Conservation (phyloP, 2,797 vertebrate genomes). For the Podarcis siculus region DNA sequence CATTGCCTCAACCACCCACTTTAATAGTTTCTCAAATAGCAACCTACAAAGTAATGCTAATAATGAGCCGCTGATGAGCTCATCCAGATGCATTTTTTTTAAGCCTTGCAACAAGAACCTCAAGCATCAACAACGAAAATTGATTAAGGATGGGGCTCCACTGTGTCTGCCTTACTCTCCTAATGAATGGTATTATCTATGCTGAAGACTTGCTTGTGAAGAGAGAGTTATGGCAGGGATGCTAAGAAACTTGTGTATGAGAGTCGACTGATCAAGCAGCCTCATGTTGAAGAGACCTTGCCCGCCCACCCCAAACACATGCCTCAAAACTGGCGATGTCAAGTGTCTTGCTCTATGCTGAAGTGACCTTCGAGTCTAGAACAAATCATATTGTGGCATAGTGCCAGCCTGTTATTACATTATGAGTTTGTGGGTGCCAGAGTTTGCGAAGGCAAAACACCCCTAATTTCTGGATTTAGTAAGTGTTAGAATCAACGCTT, state of each 20-base stretch:
- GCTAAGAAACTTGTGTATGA: background rate
- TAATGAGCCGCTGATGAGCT: slow-evolving; percentile 28
- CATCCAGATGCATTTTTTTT: slow-evolving; percentile 21
- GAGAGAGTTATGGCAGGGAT: slow-evolving; percentile 14
- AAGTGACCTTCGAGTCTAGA: background rate
- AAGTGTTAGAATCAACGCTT: too few species aligned
- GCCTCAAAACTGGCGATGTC: background rate
- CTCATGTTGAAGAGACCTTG: background rate
- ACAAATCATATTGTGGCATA: background rate
- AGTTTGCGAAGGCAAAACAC: too few species aligned
- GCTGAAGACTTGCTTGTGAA: slow-evolving; percentile 18
- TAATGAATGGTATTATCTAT: slow-evolving; percentile 34
- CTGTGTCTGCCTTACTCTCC: slow-evolving; percentile 30
- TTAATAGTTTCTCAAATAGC: slow-evolving; percentile 30
- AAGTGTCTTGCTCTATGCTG: background rate
- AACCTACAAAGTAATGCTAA: slow-evolving; percentile 15
- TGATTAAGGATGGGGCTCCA: slow-evolving; percentile 33
- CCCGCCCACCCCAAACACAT: too few species aligned
- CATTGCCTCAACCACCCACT: slow-evolving; percentile 10
- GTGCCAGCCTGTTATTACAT: too few species aligned
- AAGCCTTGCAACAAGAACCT: slow-evolving; percentile 6
- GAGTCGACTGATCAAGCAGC: background rate
- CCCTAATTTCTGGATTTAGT: too few species aligned
- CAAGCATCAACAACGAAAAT: slow-evolving; percentile 20
- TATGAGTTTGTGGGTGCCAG: too few species aligned